Evolutionary conservation across 2,888 invertebrate species (phyloP).

Genomic region (Petrolisthes cinctipes): DNA sequence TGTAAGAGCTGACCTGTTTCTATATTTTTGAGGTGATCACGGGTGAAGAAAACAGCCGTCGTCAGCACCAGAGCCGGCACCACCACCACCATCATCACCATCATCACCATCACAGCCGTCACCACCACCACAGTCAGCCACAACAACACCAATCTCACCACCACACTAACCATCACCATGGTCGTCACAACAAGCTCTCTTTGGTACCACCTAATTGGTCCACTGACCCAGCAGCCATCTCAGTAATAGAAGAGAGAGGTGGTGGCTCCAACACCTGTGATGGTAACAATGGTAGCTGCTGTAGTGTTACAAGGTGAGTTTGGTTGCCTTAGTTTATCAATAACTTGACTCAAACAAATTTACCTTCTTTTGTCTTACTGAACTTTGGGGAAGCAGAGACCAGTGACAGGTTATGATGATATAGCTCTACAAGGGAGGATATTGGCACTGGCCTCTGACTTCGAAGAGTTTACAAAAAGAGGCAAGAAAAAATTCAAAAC

Average conservation of each 20-base stretch:
- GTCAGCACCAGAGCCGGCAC: slow-evolving; percentile 40
- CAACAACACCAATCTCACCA: slow-evolving; percentile 1
- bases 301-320: slow-evolving; percentile 39
- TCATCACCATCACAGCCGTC: slow-evolving; percentile 32
- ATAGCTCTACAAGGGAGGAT: no score
- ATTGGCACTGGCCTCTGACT: no score
- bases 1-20: background rate
- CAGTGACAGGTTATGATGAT: no score
- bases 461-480: no score
- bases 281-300: slow-evolving; percentile 41
- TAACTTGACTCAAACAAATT: no score
- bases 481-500: no score
- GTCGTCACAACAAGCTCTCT: slow-evolving; percentile 32
- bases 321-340: background rate
- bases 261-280: slow-evolving; percentile 34
- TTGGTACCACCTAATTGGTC: slow-evolving; percentile 33
- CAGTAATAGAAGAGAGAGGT: slow-evolving; percentile 44
- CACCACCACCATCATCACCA: slow-evolving; percentile 36
- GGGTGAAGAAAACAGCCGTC: slow-evolving; percentile 37
- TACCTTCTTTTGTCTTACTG: no score
- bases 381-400: no score
- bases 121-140: background rate
- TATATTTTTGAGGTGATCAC: slow-evolving; percentile 39
- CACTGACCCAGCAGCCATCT: slow-evolving; percentile 34
- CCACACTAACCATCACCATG: background rate